Evolutionary conservation across 1,140 invertebrate species (phyloP).

Genomic region (Bombus waltoni): DNA sequence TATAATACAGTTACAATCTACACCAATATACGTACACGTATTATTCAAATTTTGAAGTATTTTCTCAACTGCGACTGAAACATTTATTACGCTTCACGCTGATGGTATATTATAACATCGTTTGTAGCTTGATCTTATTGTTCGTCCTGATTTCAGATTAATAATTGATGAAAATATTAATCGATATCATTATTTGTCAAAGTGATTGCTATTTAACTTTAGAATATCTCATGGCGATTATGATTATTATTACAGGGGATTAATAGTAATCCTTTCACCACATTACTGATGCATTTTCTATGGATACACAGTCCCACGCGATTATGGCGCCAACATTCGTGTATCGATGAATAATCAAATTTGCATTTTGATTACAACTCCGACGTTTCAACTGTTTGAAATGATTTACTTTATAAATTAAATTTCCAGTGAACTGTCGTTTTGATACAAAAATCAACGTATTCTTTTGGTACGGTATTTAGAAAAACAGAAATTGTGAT

Average conservation of each 20-base stretch:
- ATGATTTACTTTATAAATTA: background rate
- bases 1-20: no score
- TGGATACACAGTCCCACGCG: no score
- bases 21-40: no score
- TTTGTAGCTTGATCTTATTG: background rate
- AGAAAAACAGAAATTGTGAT: background rate
- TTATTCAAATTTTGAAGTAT: background rate
- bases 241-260: slow-evolving; percentile 5
- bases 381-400: background rate
- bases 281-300: background rate
- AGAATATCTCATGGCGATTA: background rate
- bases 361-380: background rate
- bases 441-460: background rate
- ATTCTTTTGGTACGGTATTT: background rate
- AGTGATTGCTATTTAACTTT: background rate
- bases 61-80: background rate
- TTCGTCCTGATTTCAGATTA: background rate
- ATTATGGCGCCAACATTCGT: background rate
- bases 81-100: background rate
- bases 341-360: slow-evolving; percentile 15
- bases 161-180: background rate
- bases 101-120: background rate
- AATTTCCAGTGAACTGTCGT: background rate
- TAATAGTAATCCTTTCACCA: background rate
- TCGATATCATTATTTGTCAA: background rate